Evolutionary conservation across 2,113 vertebrate genomes (phyloP), one percentile per base, ranked within the genome.

Genomic region (Panthera leo): DNA sequence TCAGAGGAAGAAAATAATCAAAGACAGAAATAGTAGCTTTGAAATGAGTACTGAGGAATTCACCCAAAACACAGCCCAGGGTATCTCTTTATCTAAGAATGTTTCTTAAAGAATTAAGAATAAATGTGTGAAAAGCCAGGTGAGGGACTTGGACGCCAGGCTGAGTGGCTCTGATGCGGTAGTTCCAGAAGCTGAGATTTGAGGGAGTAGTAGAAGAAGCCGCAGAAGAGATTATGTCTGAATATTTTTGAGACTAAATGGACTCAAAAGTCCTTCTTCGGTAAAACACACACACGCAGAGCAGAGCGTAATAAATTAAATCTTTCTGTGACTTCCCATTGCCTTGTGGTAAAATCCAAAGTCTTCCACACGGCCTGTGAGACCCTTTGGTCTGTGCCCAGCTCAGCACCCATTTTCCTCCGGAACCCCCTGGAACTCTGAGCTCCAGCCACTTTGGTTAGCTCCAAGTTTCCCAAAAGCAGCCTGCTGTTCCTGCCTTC

Each of bases 391-490:
- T 82, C 27, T 18, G 67, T 15, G 16, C 34, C 55, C 16, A 3
- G n/a, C 45, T 42, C 0, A 4, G 55, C 18, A 12, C 6, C 48
- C 16, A 2, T 3, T 0, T 21, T 42, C 65, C 39, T 27, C 23
- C 10, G 18, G 6, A 34, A 18, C 12, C 6, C 58, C 12, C 42
- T 1, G 13, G n/a, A 48, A 13, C 53, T 48, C 89, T 8, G 45
- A 39, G 25, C 53, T 25, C 27, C 58, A 45, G 63, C 65, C 13
- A 5, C 12, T 25, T 61, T 21, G n/a, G 4, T 2, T 10, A 42
- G 23, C 25, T 83, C 3, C 11, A 2, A 0, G 31, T 67, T 91
- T 15, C 63, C 67, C 8, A 27, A 29, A 5, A 9, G 31, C 23
- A 15, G 2, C 5, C 5, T 14, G 34, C 55, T 45, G 13, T 48